Evolutionary conservation across 30 jellyfish, hydroid and myxozoan species (phyloP).

Genomic region (Haliclystus octoradiatus): DNA sequence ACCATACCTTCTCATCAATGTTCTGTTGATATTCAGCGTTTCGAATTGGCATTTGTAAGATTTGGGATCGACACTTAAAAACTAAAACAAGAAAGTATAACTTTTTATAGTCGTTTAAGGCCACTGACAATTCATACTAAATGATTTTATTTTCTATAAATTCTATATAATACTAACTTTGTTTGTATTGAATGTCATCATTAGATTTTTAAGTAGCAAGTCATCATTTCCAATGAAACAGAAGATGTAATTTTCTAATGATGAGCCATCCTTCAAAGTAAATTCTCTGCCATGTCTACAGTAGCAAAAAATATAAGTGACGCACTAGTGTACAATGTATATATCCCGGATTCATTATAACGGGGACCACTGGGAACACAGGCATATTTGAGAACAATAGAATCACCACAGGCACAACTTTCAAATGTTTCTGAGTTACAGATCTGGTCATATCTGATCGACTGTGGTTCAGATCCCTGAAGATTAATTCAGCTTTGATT

Average conservation of each 20-base stretch:
- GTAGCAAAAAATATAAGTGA: too few species aligned
- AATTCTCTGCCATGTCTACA: constrained; percentile 42
- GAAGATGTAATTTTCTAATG: constrained; percentile 36
- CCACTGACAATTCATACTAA: not conserved
- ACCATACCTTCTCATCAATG: constrained; percentile 68
- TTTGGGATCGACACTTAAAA: constrained; percentile 56
- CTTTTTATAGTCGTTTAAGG: not conserved
- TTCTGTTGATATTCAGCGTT: constrained; percentile 45
- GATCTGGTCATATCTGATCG: too few species aligned
- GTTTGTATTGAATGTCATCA: constrained; percentile 60
- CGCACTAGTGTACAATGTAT: too few species aligned
- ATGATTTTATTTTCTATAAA: not conserved
- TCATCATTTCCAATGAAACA: constrained; percentile 70
- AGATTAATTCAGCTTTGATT: too few species aligned
- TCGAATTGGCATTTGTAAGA: constrained; percentile 19
- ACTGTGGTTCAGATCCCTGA: too few species aligned
- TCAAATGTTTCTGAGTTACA: too few species aligned
- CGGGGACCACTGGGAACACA: too few species aligned
- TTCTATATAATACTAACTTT: constrained; percentile 35
- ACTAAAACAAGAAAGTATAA: constrained; percentile 10
- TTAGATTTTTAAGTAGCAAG: constrained; percentile 38
- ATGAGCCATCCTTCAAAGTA: not conserved
- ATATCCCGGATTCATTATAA: too few species aligned
- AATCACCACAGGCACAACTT: too few species aligned
- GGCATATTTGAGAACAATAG: too few species aligned